Conservation (phyloP, 2,113 vertebrate species). For the Calidris pugnax region DNA sequence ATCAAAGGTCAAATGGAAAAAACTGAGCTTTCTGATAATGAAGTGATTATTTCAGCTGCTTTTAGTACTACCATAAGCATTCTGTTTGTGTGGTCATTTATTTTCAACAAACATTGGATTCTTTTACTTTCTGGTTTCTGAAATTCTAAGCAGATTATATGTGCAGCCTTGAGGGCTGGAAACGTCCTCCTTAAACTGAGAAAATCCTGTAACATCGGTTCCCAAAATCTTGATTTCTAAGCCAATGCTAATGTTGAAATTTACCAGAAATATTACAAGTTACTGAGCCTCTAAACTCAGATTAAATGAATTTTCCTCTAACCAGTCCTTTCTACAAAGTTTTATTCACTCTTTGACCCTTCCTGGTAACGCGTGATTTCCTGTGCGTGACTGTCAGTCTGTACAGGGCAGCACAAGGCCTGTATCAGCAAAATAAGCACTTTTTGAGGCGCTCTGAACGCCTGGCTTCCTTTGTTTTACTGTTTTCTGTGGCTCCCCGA, state of each 20-base stretch:
- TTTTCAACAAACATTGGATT: background rate
- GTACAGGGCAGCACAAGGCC: background rate
- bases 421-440: background rate
- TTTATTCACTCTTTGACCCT: background rate
- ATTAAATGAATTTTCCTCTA: background rate
- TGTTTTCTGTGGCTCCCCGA: background rate
- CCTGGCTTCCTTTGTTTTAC: background rate
- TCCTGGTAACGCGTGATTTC: background rate
- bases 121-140: background rate
- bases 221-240: background rate
- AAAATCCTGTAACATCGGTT: accelerated
- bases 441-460: background rate
- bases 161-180: background rate
- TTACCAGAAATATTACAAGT: background rate
- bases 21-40: background rate
- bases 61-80: too few relatives aligned
- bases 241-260: background rate
- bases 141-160: background rate
- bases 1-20: background rate
- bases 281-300: background rate
- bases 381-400: background rate
- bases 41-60: background rate
- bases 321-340: background rate
- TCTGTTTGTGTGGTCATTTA: background rate
- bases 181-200: background rate